phyloP scores from a whole-genome alignment of 2,888 invertebrate species.

The Drosophila hamatofila region DNA sequence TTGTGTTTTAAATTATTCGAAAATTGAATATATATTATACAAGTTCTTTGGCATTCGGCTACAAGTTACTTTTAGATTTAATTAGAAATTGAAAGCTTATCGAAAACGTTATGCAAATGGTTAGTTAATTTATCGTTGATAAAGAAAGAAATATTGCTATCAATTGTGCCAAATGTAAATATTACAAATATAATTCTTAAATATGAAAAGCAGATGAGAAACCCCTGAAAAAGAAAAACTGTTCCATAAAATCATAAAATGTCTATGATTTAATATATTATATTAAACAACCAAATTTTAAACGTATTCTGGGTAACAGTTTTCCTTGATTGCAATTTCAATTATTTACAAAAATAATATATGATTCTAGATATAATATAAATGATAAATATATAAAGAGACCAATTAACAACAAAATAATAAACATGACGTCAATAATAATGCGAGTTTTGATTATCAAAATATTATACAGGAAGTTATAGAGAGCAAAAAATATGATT shows the following conservation, averaged over 20 bases:
- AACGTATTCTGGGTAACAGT: conserved; percentile 7
- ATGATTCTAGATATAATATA: conserved; percentile 14
- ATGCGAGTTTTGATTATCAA: neutral
- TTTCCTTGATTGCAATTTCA: conserved; percentile 19
- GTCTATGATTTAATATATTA: neutral
- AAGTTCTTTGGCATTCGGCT: conserved; percentile 54
- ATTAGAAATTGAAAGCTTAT: conserved; percentile 59
- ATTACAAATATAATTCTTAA: conserved; percentile 12
- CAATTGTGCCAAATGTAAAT: conserved; percentile 23
- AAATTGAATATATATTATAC: conserved; percentile 25
- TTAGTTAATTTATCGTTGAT: conserved; percentile 34
- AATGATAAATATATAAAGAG: neutral
- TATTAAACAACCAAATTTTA: neutral
- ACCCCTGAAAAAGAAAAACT: conserved; percentile 33
- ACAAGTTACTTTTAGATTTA: conserved; percentile 46
- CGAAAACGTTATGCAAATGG: conserved; percentile 53
- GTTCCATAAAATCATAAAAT: conserved; percentile 14
- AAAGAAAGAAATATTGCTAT: conserved; percentile 30
- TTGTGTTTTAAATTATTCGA: conserved; percentile 18
- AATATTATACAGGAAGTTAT: neutral
- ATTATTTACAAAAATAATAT: conserved; percentile 8
- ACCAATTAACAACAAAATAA: neutral
- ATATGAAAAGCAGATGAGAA: conserved; percentile 37
- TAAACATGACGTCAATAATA: conserved; percentile 4
- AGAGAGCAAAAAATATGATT: neutral